Evolutionary conservation across 2,888 invertebrate genomes (phyloP), one percentile per base, ranked within the genome.

Genomic region (Epistrophe grossulariae): DNA sequence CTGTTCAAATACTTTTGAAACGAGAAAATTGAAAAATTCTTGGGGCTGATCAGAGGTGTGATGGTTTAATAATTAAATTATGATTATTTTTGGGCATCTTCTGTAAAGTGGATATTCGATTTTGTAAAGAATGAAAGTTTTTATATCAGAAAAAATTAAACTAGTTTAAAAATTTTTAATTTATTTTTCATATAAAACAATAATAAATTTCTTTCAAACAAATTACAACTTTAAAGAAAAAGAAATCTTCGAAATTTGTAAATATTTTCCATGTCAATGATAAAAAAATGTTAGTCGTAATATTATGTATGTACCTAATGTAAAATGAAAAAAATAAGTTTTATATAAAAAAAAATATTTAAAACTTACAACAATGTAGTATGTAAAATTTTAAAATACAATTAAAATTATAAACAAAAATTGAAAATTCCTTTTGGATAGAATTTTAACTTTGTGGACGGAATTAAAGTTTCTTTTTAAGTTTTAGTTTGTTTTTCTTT

Each of bases 381-480:
- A 35, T 7, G 35, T 77, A 35, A 55, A 66, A 48, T 35, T 66
- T 2, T 31, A 10, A 48, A 66, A 9, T 24, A 24, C 2, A 24
- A 24, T 1, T 24, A 24, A 24, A 24, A 24, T 17, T 59, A 28
- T 52, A 24, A 64, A n/a, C 45, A 8, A n/a, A 28, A 28, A 8
- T 45, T 24, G 4, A 19, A 28, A 24, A 17, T 62, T 68, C 59
- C 35, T 45, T 55, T 76, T 28, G 13, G 0, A n/a, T 24, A 11
- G 38, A 71, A 60, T 40, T 13, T 52, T 52, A 76, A 87, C 71
- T 76, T 55, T 79, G 57, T 87, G 87, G 87, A 72, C 83, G 87
- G 83, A 57, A 87, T 83, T 72, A 40, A 55, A 71, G 24, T 24
- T 72, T 70, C 64, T 48, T 80, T n/a, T 17, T 24, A 24, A 24